These are phyloP conservation scores for Coilia nasus DNA, from an alignment of 2,797 vertebrate genomes.

Conservation along the genomic window DNA sequence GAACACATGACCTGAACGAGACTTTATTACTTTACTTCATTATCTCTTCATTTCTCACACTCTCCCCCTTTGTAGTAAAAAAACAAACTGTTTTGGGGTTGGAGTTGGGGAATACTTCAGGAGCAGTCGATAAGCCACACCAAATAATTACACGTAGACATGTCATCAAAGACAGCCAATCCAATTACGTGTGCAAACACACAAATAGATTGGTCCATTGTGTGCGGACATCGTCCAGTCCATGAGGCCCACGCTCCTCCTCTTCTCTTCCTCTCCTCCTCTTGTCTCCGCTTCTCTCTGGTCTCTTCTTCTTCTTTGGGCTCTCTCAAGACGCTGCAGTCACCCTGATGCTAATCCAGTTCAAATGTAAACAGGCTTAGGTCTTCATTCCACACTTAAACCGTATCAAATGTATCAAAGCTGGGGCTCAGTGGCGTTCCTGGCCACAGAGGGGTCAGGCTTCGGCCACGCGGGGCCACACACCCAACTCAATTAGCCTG, in stretches of 20 bases:
- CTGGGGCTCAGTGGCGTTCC: conserved; percentile 81
- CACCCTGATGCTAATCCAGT: conserved; percentile 81
- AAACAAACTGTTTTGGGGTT: neutral
- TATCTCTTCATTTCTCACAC: neutral
- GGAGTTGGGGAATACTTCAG: conserved; percentile 29
- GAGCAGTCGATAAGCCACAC: conserved; percentile 7
- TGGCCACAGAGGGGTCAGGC: conserved; percentile 72
- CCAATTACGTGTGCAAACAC: conserved; percentile 50
- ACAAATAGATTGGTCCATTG: conserved; percentile 34
- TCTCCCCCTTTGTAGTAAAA: neutral
- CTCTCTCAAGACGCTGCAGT: conserved; percentile 59
- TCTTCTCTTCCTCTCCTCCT: conserved; percentile 30
- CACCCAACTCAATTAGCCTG: conserved; percentile 78
- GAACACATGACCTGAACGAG: neutral
- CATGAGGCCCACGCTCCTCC: conserved; percentile 36
- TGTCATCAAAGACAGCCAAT: conserved; percentile 36
- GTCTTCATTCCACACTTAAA: conserved; percentile 84
- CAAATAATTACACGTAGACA: conserved; percentile 25
- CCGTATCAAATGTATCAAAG: conserved; percentile 97
- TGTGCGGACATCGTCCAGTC: neutral
- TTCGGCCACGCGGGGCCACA: conserved; percentile 75
- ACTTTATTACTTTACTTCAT: neutral
- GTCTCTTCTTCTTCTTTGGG: neutral
- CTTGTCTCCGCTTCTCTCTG: conserved; percentile 13
- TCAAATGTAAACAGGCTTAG: conserved; percentile 85